Evolutionary conservation across 2,113 vertebrate genomes (phyloP).

Genomic region (Toxotes jaculatrix): DNA sequence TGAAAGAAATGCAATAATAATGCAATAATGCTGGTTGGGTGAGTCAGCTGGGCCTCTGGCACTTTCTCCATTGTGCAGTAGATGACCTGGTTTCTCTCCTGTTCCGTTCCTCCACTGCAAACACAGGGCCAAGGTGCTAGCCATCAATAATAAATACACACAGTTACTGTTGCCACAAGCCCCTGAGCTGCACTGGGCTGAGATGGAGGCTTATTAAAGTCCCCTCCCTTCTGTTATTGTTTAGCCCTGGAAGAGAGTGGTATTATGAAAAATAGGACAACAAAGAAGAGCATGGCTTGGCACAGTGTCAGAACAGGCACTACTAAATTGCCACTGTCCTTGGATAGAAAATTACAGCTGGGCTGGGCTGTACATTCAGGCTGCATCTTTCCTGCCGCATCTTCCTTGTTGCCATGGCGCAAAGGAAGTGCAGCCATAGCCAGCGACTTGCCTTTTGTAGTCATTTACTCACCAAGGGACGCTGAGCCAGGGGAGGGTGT

Average conservation of each 20-base stretch:
- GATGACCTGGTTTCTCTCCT: constrained; percentile 83
- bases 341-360: constrained; percentile 57
- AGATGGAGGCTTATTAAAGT: constrained; percentile 80
- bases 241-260: constrained; percentile 76
- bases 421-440: neutral
- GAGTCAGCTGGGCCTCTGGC: constrained; percentile 79
- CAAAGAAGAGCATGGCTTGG: constrained; percentile 55
- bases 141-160: constrained; percentile 86
- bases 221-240: constrained; percentile 77
- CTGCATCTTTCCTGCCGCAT: constrained; percentile 31
- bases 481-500: neutral
- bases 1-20: constrained; percentile 84
- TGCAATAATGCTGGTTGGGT: constrained; percentile 80
- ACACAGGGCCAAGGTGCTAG: constrained; percentile 78
- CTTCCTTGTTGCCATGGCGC: constrained; percentile 50
- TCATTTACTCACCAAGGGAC: constrained; percentile 11
- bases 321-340: constrained; percentile 65
- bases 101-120: constrained; percentile 67
- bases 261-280: constrained; percentile 79
- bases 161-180: constrained; percentile 78
- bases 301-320: constrained; percentile 56
- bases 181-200: constrained; percentile 68
- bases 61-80: constrained; percentile 63
- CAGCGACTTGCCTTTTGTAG: constrained; percentile 13
- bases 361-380: constrained; percentile 14